These are phyloP conservation scores for Pachliopta kotzebuea DNA, from an alignment of 2,888 invertebrate species.

Conservation along the genomic window DNA sequence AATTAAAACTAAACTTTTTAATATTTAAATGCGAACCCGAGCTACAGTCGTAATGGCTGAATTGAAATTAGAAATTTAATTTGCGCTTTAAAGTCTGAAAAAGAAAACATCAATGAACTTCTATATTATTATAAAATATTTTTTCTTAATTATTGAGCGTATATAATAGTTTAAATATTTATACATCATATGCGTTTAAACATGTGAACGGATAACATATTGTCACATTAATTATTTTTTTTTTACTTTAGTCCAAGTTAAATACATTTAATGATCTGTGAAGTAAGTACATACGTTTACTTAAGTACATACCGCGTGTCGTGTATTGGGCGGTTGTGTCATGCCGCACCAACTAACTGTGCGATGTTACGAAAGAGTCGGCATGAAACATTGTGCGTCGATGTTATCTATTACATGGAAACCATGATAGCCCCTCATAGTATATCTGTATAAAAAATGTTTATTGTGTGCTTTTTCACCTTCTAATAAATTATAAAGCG, in stretches of 20 bases:
- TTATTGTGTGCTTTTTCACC: conserved; percentile 12
- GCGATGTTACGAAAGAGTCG: conserved; percentile 22
- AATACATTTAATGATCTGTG: not conserved
- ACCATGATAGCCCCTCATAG: conserved; percentile 45
- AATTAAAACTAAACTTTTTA: conserved; percentile 23
- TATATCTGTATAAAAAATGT: conserved; percentile 28
- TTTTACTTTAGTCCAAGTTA: no score
- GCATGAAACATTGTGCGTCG: conserved; percentile 15
- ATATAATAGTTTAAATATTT: no score
- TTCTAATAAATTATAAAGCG: not conserved
- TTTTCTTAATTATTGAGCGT: not conserved
- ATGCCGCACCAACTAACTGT: conserved; percentile 7
- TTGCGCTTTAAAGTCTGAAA: not conserved
- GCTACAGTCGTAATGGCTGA: conserved; percentile 7
- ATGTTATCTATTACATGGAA: conserved; percentile 47
- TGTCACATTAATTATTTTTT: no score
- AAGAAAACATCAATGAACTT: not conserved
- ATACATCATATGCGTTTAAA: no score
- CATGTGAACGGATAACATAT: no score
- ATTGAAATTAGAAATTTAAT: conserved; percentile 4
- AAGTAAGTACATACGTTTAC: not conserved
- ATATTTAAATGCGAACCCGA: conserved; percentile 16
- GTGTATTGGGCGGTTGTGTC: conserved; percentile 18
- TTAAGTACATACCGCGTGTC: not conserved
- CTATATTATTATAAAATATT: not conserved